These are phyloP conservation scores for Slavum lentiscoides DNA, from an alignment of 2,888 invertebrate genomes.

Conservation along the genomic window DNA sequence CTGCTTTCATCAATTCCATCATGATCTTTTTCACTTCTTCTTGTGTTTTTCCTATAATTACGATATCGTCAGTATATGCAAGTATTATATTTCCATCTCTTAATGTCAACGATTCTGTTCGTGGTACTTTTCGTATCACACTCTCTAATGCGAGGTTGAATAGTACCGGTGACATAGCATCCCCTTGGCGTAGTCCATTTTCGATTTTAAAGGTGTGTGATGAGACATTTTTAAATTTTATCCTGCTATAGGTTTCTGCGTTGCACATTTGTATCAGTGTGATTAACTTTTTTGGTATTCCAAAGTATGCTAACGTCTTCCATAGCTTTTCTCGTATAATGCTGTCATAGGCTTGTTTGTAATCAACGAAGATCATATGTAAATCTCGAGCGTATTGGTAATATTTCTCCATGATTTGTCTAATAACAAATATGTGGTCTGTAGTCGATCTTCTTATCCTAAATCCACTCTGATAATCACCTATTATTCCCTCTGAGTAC, in stretches of 20 bases:
- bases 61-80: not conserved
- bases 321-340: too few relatives aligned
- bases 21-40: conserved; percentile 6
- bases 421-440: too few relatives aligned
- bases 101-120: not conserved
- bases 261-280: conserved; percentile 2
- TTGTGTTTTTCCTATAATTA: conserved; percentile 3
- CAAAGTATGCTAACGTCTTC: too few relatives aligned
- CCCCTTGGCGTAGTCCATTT: not conserved
- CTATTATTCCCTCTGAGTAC: too few relatives aligned
- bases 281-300: too few relatives aligned
- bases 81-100: conserved; percentile 2
- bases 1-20: too few relatives aligned
- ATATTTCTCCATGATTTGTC: too few relatives aligned
- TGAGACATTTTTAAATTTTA: not conserved
- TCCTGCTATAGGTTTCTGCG: not conserved
- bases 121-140: not conserved
- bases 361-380: too few relatives aligned
- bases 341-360: too few relatives aligned
- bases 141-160: not conserved
- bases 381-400: too few relatives aligned
- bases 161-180: conserved; percentile 4
- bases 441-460: too few relatives aligned
- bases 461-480: too few relatives aligned
- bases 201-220: not conserved